Percentiles rank a stretch among this genome's conserved stretches.
Evolutionary conservation across 2,888 invertebrate species (phyloP).

Genomic region (Siphlonurus alternatus): DNA sequence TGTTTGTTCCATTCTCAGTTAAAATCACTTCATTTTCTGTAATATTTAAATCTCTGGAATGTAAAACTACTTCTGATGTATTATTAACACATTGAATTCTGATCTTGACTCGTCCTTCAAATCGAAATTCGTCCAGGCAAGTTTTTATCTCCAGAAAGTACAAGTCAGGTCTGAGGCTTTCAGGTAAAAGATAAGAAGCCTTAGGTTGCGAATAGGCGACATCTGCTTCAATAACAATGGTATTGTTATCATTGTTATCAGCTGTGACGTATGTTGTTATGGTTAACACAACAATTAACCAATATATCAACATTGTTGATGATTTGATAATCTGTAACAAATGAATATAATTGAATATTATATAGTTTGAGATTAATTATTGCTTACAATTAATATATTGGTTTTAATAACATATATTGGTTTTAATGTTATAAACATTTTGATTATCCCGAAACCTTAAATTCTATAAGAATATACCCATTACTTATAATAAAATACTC

Average conservation of each 20-base stretch:
- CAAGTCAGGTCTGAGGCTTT: constrained; percentile 31
- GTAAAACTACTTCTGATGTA: constrained; percentile 45
- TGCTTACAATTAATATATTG: too few relatives aligned
- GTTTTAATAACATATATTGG: too few relatives aligned
- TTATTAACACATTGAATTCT: constrained; percentile 25
- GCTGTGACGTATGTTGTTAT: not conserved
- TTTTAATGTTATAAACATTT: too few relatives aligned
- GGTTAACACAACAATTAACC: too few relatives aligned
- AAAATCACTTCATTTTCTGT: constrained; percentile 22
- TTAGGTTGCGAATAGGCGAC: not conserved
- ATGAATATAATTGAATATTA: too few relatives aligned
- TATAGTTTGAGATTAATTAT: too few relatives aligned
- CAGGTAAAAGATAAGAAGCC: constrained; percentile 34
- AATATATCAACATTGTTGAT: too few relatives aligned
- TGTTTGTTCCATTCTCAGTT: constrained; percentile 13
- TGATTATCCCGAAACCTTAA: too few relatives aligned
- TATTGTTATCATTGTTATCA: not conserved
- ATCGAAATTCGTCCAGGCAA: constrained; percentile 13
- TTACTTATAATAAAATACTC: too few relatives aligned
- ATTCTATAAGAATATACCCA: too few relatives aligned
- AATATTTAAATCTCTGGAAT: constrained; percentile 42
- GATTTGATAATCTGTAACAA: too few relatives aligned
- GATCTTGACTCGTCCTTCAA: constrained; percentile 16
- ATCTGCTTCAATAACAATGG: not conserved
- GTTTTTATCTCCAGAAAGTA: constrained; percentile 32